Base-by-base conservation (phyloP, 2,888 invertebrate genomes). In the Campoletis raptor region DNA sequence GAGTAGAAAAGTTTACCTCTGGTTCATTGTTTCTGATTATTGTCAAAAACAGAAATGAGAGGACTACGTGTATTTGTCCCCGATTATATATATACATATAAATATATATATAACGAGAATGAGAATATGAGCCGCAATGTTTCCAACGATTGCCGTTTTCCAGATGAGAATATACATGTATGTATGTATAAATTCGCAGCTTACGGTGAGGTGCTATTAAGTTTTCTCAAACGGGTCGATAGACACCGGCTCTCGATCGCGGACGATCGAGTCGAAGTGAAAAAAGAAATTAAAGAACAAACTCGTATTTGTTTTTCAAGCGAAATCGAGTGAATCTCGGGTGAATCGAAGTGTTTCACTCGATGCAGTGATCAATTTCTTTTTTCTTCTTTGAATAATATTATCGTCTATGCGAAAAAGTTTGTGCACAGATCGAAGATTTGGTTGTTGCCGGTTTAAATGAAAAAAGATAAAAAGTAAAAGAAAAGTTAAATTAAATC, bases 81-180 rank as follows among this genome's bases (percentile, higher is more conserved):
- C 57, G 15, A 18, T 18, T 74, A 40, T 57, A 36, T 48, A 52
- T 52, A 69, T 48, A 52, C 36, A 69, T 61, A 61, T 30, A 30
- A 24, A 30, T 64, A 36, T 30, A 36, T 30, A 30, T 36, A 36
- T 37, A n/a, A 37, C 66, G 37, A 54, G 12, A 37, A 18, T 21
- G 73, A 57, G 21, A 21, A 30, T 77, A 30, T 54, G 37, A 67
- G 45, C 52, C 45, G 42, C 77, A 70, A 83, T 24, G 15, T 76
- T 76, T 61, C 42, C 77, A 57, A 78, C n/a, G 24, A 81, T 77
- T 77, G 70, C 66, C 69, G 80, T 80, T 74, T 81, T 90, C 91
- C 90, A 91, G 91, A 67, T 90, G 90, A 91, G 91, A n/a, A 37
- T 7, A 36, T 36, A 45, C 40, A 91, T 90, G 54, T 69, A 92